Percentiles rank a stretch among this genome's conserved stretches.
Evolutionary conservation across 2,797 vertebrate genomes (phyloP).

Genomic region (Melanotaenia nigrans): DNA sequence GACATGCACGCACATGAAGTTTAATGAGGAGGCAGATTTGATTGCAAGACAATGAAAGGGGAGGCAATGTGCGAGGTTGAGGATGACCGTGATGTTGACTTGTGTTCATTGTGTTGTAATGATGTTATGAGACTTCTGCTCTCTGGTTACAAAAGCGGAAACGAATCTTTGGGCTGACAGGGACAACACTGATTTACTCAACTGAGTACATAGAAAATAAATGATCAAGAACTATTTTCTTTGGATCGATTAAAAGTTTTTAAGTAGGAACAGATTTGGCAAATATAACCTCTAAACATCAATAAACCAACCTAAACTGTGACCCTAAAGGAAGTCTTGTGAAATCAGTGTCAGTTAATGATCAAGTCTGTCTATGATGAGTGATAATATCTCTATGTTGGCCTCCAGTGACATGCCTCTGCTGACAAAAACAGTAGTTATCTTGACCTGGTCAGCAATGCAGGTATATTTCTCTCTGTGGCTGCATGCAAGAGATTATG

Average conservation of each 20-base stretch:
- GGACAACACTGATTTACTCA: conserved; percentile 8
- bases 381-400: conserved; percentile 47
- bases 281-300: conserved; percentile 8
- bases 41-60: conserved; percentile 42
- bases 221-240: not conserved
- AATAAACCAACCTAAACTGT: conserved; percentile 35
- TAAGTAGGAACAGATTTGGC: not conserved
- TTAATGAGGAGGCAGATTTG: conserved; percentile 58
- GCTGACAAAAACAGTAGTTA: conserved; percentile 15
- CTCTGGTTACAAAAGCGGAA: conserved; percentile 25
- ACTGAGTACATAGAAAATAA: not conserved
- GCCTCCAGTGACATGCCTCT: conserved; percentile 35
- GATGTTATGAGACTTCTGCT: conserved; percentile 39
- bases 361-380: conserved; percentile 9
- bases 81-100: conserved; percentile 31
- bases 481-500: conserved; percentile 20
- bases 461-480: conserved; percentile 24
- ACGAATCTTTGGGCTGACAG: conserved; percentile 19
- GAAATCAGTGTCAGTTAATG: conserved; percentile 52
- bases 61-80: conserved; percentile 8
- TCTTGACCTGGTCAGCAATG: conserved; percentile 40
- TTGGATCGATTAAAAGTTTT: not conserved
- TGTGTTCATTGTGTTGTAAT: conserved; percentile 19
- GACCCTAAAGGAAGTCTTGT: conserved; percentile 35
- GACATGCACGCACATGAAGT: conserved; percentile 10